Base-by-base conservation (phyloP, 2,888 invertebrate species). In the Athetis lepigone region DNA sequence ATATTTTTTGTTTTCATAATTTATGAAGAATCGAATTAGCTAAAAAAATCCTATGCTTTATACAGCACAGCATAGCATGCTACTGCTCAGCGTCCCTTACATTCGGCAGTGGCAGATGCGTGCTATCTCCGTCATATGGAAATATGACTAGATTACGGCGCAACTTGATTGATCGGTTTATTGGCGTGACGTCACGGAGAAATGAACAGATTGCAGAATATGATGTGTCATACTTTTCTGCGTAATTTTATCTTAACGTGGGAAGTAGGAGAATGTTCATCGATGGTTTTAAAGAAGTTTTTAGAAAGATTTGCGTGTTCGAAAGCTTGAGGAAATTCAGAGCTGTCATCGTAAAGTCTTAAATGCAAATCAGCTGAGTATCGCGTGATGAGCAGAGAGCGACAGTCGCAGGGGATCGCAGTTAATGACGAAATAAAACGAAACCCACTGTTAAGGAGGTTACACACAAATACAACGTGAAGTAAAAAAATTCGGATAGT, bases 141-240 rank as follows among this genome's bases (percentile, higher is more conserved):
- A 58, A 18, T 74, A 47, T 52, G 37, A 57, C 57, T 42, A 51
- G 50, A 67, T 67, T 67, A 57, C 1, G 18, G 5, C 0, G 18
- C 18, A 55, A 36, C 42, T 67, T 69, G 74, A 69, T 73, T 56
- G 67, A 73, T 66, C 8, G 19, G 40, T 66, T 64, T 67, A 73
- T 66, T 73, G 39, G 9, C n/a, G 9, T 33, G 40, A 72, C 19
- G 29, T 52, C 33, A 67, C 23, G 16, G 40, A 46, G 23, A 37
- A 29, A 9, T 23, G 52, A 47, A 52, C 45, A 40, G 66, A 55
- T 65, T 65, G n/a, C 8, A 13, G 29, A 63, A 42, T 52, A n/a
- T 43, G 13, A 37, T 16, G 11, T 36, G 40, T 55, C 27, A 46
- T 13, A 4, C 5, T 13, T 29, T 37, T 37, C 23, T 23, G 19